Evolutionary conservation across 64 coral and sea anemone genomes (phyloP), one percentile per base, ranked within the genome.

Genomic region (Montipora efflorescens): DNA sequence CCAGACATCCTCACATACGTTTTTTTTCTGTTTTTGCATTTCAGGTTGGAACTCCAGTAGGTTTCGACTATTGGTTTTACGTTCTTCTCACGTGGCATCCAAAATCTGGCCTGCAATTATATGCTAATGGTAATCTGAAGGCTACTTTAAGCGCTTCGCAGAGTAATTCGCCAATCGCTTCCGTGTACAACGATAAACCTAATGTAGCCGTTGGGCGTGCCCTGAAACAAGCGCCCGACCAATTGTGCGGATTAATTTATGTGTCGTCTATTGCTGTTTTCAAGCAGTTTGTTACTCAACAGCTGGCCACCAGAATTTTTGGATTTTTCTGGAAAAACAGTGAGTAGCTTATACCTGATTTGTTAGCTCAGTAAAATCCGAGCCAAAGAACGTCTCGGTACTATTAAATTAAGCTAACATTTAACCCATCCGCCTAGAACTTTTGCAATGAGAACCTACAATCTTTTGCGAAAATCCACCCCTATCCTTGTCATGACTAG

Each of bases 221-320:
- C 59, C 86, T 99, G 15, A 84, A 85, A 49, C 79, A 48, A 49
- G 79, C 83, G 10, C 68, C 73, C 0, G 77, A 87, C 0, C 57
- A 84, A 20, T 86, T 80, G 20, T 99, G 91, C 74, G 95, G 95
- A 20, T 87, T 74, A 48, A 89, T 96, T 61, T 99, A 96, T 76
- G 55, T 99, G 59, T 94, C 95, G 8, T 99, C 95, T 0, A 48
- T 96, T 53, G 98, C 94, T 76, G 90, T 99, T 20, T 99, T 99
- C 75, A 99, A 99, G 22, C 94, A 99, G 49, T 92, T 64, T 50
- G 49, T 99, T 16, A 79, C 53, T 25, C 81, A 79, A 2, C 18
- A 59, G n/a, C 67, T 79, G 76, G 92, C 94, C 1, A 82, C 81
- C n/a, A 96, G 79, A 50, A 78, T 99, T 47, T 99, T 92, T 72